Base-by-base conservation (phyloP, 1,140 invertebrate species). In the Adoxophyes honmai region DNA sequence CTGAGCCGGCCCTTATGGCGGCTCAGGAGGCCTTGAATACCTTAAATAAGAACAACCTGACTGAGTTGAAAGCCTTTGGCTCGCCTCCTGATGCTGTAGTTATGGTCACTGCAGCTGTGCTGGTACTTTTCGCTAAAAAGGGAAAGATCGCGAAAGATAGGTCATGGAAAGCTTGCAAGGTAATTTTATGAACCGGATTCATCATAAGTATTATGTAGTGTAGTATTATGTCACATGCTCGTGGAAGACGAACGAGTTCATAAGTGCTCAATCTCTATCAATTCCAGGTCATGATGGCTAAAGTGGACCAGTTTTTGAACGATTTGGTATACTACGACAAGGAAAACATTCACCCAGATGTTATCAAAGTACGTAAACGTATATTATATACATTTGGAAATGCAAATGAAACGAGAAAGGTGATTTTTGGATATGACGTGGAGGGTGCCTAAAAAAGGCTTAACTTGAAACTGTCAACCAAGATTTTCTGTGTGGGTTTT, bases 41-140 rank as follows among this genome's bases (percentile, higher is more conserved):
- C 0, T 85, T 98, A 0, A 98, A 98, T 79, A 98, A 98, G 89
- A 94, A 93, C 62, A 98, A 98, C 87, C 88, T 98, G 42, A 98
- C 97, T 0, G 98, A 99, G 84, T 86, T 99, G 70, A 98, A 98
- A 82, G 97, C 97, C 3, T 98, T 99, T 84, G 96, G 96, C 2
- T 92, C 93, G 3, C 95, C 95, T 8, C 94, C 95, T 1, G 91
- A 93, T 18, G 95, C 95, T 60, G 97, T 98, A 0, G 92, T 95
- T 0, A 95, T 93, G 73, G 97, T 98, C 0, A 93, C 93, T 5
- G 93, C 95, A 9, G 97, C 97, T 16, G 97, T 98, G 0, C 91
- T 97, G 65, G 95, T 98, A 21, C 89, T 98, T 4, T 93, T 98
- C 62, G 92, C 96, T 0, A 93, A 93, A 16, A 95, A 94, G 73